Evolutionary conservation across 2,888 invertebrate genomes (phyloP), one percentile per base, ranked within the genome.

Genomic region (Electrophaes corylata): DNA sequence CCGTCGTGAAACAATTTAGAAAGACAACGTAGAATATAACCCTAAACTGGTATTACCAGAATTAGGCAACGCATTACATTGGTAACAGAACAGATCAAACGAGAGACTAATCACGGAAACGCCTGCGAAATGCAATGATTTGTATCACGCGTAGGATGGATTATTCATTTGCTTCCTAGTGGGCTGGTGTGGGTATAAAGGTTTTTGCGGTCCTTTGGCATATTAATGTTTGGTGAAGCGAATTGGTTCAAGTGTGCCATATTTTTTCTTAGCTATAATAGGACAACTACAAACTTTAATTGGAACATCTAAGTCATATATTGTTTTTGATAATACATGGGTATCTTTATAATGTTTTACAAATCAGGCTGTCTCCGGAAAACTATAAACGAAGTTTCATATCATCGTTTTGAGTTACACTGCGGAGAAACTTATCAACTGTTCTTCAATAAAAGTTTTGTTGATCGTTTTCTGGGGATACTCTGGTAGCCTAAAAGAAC

Each of bases 91-190:
- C 46, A 58, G 54, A 60, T 57, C 54, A 62, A 64, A 62, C 33
- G 31, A 48, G 37, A 20, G 8, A 47, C 31, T 45, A 50, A 43
- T 60, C 45, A 43, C 58, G 66, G 64, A 66, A 66, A 64, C 50
- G 45, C 40, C 23, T 14, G 29, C 41, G 57, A 26, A 47, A 44
- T 64, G 62, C 60, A 64, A 35, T 55, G 46, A 64, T 46, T 39
- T 40, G 56, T 46, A 46, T 37, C n/a, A 40, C 19, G 64, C 64
- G 66, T 66, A 64, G 66, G 66, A 60, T 53, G 64, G 20, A 58
- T 53, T 62, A 64, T 66, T 62, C 64, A 61, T 50, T 58, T 23
- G 61, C 62, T 70, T 68, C 69, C 68, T 66, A 46, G 68, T 65
- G 45, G 56, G 58, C 18, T 26, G 47, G 64, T 57, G 69, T 70